Evolutionary conservation across 2,113 vertebrate genomes (phyloP).

Genomic region (Eulemur macaco): DNA sequence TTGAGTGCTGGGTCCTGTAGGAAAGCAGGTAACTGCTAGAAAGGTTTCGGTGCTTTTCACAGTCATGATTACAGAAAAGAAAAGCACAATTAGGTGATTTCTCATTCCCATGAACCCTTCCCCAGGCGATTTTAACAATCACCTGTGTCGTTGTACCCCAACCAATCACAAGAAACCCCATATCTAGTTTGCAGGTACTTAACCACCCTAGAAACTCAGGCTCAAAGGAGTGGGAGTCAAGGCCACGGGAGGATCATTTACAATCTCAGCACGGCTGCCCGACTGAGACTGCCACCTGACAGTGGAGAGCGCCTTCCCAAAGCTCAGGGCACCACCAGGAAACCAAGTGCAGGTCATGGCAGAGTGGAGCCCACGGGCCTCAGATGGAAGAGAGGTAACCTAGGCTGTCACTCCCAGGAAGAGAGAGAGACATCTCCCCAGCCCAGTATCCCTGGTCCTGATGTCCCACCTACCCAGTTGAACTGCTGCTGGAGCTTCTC

Average conservation of each 20-base stretch:
- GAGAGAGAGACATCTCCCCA: neutral
- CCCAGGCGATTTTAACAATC: neutral
- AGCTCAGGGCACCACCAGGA: neutral
- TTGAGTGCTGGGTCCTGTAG: neutral
- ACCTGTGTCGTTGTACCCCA: neutral
- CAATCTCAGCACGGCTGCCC: neutral
- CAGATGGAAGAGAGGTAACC: neutral
- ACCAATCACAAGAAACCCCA: neutral
- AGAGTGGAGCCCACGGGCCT: neutral
- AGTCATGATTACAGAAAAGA: neutral
- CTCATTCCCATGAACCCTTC: neutral
- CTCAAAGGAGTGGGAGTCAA: neutral
- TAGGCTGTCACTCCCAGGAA: accelerated
- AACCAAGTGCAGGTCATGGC: neutral
- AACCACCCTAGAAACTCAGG: neutral
- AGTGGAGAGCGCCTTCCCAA: neutral
- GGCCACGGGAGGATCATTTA: neutral
- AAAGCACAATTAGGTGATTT: neutral
- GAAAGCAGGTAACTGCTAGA: neutral
- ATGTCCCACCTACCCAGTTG: slow-evolving; percentile 89
- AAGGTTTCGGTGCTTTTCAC: neutral
- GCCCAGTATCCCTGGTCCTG: accelerated
- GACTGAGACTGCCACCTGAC: neutral
- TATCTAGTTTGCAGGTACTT: neutral
- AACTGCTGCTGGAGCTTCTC: slow-evolving; percentile 99